A percentile compares a stretch with the other conserved stretches of the same genome.
These are phyloP conservation scores for Holacanthella duospinosa DNA, from an alignment of 2,888 invertebrate species.

Conservation along the genomic window DNA sequence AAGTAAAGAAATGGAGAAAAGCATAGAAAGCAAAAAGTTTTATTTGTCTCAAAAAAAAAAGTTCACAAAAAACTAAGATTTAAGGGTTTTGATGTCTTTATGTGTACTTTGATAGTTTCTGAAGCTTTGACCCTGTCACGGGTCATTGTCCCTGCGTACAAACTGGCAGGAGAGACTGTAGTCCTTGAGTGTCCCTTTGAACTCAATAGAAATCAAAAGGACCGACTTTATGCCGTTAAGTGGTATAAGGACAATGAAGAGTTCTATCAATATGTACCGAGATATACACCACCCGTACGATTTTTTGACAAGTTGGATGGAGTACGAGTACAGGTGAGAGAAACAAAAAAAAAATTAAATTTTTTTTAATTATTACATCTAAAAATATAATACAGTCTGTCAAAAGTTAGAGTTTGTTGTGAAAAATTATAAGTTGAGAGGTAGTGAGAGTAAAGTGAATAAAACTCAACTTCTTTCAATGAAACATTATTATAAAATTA, in stretches of 20 bases:
- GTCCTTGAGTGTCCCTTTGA: conserved; percentile 58
- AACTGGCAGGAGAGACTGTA: conserved; percentile 54
- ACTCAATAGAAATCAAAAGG: conserved; percentile 54
- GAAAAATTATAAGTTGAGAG: background rate
- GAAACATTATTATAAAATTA: background rate
- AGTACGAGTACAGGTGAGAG: conserved; percentile 56
- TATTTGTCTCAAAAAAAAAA: background rate
- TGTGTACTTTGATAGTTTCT: conserved; percentile 3
- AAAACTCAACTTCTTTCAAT: background rate
- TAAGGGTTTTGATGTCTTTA: conserved; percentile 1
- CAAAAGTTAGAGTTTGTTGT: background rate
- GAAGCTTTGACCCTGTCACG: conserved; percentile 48
- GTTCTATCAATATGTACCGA: conserved; percentile 67
- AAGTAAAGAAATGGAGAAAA: background rate
- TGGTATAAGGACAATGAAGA: conserved; percentile 77
- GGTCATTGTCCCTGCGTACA: conserved; percentile 55
- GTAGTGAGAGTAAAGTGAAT: background rate
- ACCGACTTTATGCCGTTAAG: conserved; percentile 65
- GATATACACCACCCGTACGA: conserved; percentile 50
- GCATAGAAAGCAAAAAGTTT: too few species aligned
- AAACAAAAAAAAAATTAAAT: background rate
- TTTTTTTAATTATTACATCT: too few species aligned
- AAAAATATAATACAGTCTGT: too few species aligned
- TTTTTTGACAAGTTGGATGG: conserved; percentile 46
- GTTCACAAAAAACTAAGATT: background rate